Base-by-base conservation (phyloP, 2,113 vertebrate genomes). In the Puntigrus tetrazona region DNA sequence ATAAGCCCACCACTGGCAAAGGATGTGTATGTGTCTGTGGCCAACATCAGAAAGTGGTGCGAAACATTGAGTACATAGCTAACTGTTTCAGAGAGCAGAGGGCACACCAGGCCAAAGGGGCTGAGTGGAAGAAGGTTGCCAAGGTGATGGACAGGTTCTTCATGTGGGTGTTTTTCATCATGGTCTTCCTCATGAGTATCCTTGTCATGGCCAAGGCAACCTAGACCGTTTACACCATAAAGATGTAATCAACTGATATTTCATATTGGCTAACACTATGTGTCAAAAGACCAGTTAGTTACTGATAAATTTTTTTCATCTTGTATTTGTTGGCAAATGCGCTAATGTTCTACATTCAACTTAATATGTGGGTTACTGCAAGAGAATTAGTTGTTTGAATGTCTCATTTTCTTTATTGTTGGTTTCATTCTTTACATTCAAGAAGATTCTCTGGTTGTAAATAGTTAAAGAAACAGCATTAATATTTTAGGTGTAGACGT, bases 61-160 rank as follows among this genome's bases (percentile, higher is more conserved):
- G 92, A 89, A 98, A 99, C 90, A 96, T 98, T 0, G 96, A 98
- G 67, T 99, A 96, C 87, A 98, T 99, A 1, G 94, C 97, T 87
- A 96, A 95, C 92, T 98, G 96, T 87, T 95, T 98, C 86, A 92
- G 94, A 29, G 97, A 98, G 88, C 97, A 99, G 88, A 96, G 91
- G 91, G 95, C 95, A 16, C 97, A 95, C 47, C 88, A 92, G 3
- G 94, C 94, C 86, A 99, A 97, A 92, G 96, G 94, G 16, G 95
- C 95, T 0, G 97, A 99, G 61, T 99, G 98, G 98, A 99, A 98
- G 91, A 99, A 98, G 87, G 96, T 99, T 0, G 98, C 98, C 47
- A 99, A 98, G 93, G 98, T 99, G 92, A 98, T 99, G 95, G 98
- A 99, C 88, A 92, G 97, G 1, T 99, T 99, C 92, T 99, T 99